A percentile compares a stretch with the other conserved stretches of the same genome.
These are phyloP conservation scores for Drosophila neocordata DNA, from an alignment of 1,140 invertebrate species.

Conservation along the genomic window DNA sequence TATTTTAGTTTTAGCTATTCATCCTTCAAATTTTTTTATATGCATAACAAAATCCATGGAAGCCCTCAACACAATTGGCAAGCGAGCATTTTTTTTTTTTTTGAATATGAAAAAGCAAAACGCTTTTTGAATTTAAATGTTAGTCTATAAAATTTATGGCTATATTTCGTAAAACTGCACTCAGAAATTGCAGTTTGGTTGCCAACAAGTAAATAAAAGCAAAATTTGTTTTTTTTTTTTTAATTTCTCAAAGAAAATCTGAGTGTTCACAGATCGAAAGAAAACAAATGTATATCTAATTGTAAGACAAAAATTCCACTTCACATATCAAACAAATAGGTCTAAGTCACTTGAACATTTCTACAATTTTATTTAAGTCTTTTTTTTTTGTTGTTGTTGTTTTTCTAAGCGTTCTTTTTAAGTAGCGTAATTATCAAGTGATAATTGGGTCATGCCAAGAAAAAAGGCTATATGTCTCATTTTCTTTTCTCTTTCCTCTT, in stretches of 20 bases:
- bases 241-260: not conserved
- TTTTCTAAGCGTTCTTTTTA: not conserved
- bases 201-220: not conserved
- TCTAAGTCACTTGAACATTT: conserved; percentile 39
- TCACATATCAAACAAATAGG: not conserved
- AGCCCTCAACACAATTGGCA: not conserved
- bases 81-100: not conserved
- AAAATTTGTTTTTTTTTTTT: too few species aligned
- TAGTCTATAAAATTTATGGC: not conserved
- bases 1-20: not conserved
- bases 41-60: not conserved
- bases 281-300: not conserved
- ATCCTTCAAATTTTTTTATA: not conserved
- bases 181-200: not conserved
- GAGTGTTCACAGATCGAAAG: not conserved
- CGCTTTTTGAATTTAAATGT: not conserved
- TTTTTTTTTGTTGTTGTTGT: too few species aligned
- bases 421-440: conserved; percentile 59
- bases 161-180: not conserved
- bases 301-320: not conserved
- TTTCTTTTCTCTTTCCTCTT: conserved; percentile 43
- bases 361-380: conserved; percentile 52
- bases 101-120: not conserved
- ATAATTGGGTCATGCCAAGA: conserved; percentile 70
- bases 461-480: conserved; percentile 37